Conservation (phyloP, 2,113 vertebrate species). For the Haplochromis burtoni region DNA sequence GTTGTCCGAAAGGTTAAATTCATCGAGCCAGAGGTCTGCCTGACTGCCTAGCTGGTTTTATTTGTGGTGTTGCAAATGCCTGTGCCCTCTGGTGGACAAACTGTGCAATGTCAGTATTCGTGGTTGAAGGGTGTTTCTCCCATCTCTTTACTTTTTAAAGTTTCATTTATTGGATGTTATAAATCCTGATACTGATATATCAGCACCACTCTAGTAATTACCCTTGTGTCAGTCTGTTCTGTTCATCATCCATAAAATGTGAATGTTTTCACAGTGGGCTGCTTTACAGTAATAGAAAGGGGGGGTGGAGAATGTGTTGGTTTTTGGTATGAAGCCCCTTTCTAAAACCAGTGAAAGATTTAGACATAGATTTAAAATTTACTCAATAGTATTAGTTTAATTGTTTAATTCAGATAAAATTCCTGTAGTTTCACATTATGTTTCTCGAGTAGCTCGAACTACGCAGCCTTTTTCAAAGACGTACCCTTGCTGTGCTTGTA, state of each 20-base stretch:
- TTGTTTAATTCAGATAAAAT: background rate
- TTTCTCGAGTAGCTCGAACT: background rate
- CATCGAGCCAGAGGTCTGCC: background rate
- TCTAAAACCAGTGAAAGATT: background rate
- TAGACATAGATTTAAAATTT: background rate
- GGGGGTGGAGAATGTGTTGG: background rate
- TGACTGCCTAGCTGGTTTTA: background rate
- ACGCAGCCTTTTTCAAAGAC: background rate
- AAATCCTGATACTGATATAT: background rate
- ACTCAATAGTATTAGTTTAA: background rate
- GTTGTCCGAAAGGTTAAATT: background rate
- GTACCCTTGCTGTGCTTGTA: background rate
- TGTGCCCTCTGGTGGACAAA: background rate
- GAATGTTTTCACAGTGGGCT: background rate
- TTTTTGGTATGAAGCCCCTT: background rate
- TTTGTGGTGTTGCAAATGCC: background rate
- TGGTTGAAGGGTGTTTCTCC: background rate
- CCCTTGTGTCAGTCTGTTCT: background rate
- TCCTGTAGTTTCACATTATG: background rate
- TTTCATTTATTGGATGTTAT: background rate
- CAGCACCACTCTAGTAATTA: background rate
- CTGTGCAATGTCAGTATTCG: background rate
- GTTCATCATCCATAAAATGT: background rate
- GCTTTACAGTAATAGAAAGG: background rate
- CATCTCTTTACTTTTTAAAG: background rate